phyloP scores from a whole-genome alignment of 1,140 invertebrate species.

The Trachymyrmex septentrionalis region DNA sequence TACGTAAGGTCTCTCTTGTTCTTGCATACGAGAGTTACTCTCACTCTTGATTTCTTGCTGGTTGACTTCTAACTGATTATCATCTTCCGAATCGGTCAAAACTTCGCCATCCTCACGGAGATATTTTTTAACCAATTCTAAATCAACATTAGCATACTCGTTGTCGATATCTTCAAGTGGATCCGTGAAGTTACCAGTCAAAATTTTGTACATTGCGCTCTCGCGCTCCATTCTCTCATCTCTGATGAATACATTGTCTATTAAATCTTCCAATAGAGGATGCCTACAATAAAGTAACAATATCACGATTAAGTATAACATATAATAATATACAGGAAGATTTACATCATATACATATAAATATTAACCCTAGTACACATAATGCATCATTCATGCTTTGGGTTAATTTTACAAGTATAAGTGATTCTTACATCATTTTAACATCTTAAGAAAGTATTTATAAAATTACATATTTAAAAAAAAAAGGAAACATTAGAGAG shows the following conservation, averaged over 20 bases:
- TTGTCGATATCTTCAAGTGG: conserved; percentile 71
- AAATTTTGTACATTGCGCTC: conserved; percentile 74
- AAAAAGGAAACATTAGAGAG: no score
- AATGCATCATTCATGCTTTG: no score
- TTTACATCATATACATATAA: not conserved
- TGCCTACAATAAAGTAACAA: conserved; percentile 64
- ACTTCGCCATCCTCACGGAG: not conserved
- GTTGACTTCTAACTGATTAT: no score
- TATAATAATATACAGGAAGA: conserved; percentile 5
- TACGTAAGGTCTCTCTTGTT: conserved; percentile 58
- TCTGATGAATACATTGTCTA: conserved; percentile 74
- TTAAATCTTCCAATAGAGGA: conserved; percentile 72
- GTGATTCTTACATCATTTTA: no score
- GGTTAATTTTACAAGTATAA: no score
- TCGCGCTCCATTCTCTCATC: conserved; percentile 72
- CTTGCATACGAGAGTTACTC: not conserved
- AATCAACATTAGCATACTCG: conserved; percentile 65
- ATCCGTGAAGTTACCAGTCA: conserved; percentile 69
- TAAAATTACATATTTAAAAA: no score
- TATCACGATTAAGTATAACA: not conserved
- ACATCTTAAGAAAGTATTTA: no score
- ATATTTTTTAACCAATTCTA: conserved; percentile 33
- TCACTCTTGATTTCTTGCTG: conserved; percentile 17
- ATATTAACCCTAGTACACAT: not conserved
- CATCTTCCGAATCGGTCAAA: not conserved